Base-by-base conservation (phyloP, 2,113 vertebrate genomes). In the Climacteris rufus region DNA sequence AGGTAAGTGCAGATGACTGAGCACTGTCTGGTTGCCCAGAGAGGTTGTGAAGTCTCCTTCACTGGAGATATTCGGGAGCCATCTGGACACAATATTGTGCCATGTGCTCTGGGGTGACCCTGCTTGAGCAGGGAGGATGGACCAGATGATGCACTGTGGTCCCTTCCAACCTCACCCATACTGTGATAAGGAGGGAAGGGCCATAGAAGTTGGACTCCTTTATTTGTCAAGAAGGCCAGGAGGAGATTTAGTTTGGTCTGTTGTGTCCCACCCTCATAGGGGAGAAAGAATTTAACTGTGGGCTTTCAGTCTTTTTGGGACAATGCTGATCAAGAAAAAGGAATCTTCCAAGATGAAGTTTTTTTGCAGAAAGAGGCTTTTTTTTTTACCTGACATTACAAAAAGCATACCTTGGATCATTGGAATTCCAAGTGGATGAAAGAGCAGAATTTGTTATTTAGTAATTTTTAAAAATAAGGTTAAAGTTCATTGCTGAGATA, bases 181-280 rank as follows among this genome's bases (percentile, higher is more conserved):
- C 70, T 69, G 20, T 40, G 54, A 2, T 15, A 13, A 61, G 40
- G 21, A 53, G 47, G 35, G 82, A 82, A 79, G 54, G 53, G 27
- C 24, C 0, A 0, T 6, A 31, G 35, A 63, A 76, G 13, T 4
- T 68, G 71, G 52, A 23, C 18, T 56, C 12, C 19, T 13, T 20
- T 40, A 25, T 2, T 40, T 85, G 19, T 65, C 21, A 61, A 11
- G 39, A 3, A 11, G 5, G 2, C 13, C 35, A 39, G 39, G 20
- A 71, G 11, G 7, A 63, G 69, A 42, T 27, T 11, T 0, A 1
- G 33, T 70, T 81, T 4, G 1, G 6, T 59, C 57, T 2, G 1
- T 15, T 56, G 39, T 69, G 9, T 76, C 14, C 37, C 24, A 33
- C 7, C 3, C 30, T 44, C n/a, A 74, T 20, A 80, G 20, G 3